A percentile compares a stretch with the other conserved stretches of the same genome.
Conservation (phyloP, 2,888 invertebrate genomes). For the Lepeophtheirus nordmannii region DNA sequence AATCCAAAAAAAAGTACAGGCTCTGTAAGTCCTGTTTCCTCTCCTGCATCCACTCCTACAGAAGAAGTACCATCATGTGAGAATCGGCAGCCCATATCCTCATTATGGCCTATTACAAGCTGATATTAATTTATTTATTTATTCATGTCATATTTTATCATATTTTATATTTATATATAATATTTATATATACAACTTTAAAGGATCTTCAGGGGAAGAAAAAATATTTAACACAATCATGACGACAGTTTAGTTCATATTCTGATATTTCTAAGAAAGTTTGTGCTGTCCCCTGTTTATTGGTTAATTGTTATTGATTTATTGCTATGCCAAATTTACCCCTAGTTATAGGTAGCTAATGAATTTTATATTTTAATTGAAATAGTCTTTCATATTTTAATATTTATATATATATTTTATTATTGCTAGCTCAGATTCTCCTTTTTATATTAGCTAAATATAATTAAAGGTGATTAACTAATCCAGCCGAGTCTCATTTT, state of each 20-base stretch:
- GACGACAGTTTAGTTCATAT: conserved; percentile 6
- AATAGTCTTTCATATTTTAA: neutral
- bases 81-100: neutral
- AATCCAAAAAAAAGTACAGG: conserved; percentile 1
- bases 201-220: too few relatives aligned
- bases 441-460: too few relatives aligned
- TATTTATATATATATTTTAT: neutral
- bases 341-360: too few relatives aligned
- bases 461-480: too few relatives aligned
- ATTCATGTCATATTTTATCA: neutral
- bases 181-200: neutral
- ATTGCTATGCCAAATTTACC: neutral
- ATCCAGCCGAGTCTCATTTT: too few relatives aligned
- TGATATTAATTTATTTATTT: neutral
- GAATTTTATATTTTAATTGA: neutral
- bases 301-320: neutral
- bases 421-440: too few relatives aligned
- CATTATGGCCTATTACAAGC: neutral
- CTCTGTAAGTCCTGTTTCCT: neutral
- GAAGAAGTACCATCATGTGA: neutral
- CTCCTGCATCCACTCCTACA: neutral
- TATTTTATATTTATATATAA: conserved; percentile 7
- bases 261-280: neutral
- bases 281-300: neutral
- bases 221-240: too few relatives aligned